Evolutionary conservation across 2,888 invertebrate genomes (phyloP), one percentile per base, ranked within the genome.

Genomic region (Kuschelorhynchus macadamiae): DNA sequence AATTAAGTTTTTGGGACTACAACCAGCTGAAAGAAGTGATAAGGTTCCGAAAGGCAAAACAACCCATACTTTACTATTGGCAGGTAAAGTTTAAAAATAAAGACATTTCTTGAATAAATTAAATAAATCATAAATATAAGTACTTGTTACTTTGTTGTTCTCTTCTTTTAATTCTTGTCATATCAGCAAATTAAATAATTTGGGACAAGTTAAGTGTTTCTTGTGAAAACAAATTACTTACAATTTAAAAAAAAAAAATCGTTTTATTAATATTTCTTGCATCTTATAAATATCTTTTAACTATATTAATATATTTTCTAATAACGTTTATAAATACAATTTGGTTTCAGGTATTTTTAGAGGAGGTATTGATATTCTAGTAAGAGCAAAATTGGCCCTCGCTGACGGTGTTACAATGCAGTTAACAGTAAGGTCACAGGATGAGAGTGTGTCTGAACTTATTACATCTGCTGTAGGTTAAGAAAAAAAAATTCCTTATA

Each of bases 351-450:
- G 97, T 5, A 86, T 94, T 18, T 99, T 95, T 82, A 89, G 98
- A 63, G 96, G 96, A 0, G 96, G 96, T 0, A 90, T 92, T 57
- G 96, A 97, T 65, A 91, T 97, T 25, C 85, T 98, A 59, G 94
- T 96, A 0, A 87, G 93, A 68, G 93, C 96, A 1, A 94, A 96
- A 81, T 82, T 96, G 67, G 92, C 91, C 1, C 86, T 95, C n/a
- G 88, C 90, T 0, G 88, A 89, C 33, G 92, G 93, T n/a, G 94
- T 98, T 0, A 96, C 96, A 1, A 96, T 98, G 94, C 94, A 96
- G 81, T 85, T 98, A 57, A 93, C 95, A 0, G 94, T 97, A 0
- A 86, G 97, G 44, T 94, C 96, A 17, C 92, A 93, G 11, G 91
- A 95, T 82, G 90, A 92, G 53, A 91, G 92, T 73, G 91, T 97